A percentile compares a stretch with the other conserved stretches of the same genome.
These are phyloP conservation scores for Xiphophorus birchmanni DNA, from an alignment of 2,797 vertebrate species.

Conservation along the genomic window DNA sequence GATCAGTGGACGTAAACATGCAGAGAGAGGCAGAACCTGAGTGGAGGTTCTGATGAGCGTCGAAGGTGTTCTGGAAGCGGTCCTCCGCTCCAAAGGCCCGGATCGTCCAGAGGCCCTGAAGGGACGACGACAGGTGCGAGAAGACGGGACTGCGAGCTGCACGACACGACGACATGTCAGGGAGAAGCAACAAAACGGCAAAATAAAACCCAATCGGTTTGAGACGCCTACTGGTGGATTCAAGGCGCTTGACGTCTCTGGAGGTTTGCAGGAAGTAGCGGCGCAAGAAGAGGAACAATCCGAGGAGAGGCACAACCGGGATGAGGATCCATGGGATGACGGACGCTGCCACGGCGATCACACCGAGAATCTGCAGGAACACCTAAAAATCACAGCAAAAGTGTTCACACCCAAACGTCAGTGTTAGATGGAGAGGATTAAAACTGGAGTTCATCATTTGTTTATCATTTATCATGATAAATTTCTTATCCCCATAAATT, in stretches of 20 bases:
- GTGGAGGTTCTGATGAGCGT: slow-evolving; percentile 92
- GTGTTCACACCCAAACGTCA: no score
- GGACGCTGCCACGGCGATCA: slow-evolving; percentile 82
- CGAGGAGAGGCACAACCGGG: slow-evolving; percentile 83
- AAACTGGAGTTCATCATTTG: no score
- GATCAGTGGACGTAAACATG: background rate
- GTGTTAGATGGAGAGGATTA: no score
- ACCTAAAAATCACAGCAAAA: slow-evolving; percentile 69
- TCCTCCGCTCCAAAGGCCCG: slow-evolving; percentile 88
- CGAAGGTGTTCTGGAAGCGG: slow-evolving; percentile 89
- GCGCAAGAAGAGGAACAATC: slow-evolving; percentile 82
- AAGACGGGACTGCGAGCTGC: slow-evolving; percentile 93
- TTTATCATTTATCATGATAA: no score
- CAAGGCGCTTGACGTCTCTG: slow-evolving; percentile 89
- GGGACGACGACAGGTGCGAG: slow-evolving; percentile 92
- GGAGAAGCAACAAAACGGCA: background rate
- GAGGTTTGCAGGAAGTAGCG: slow-evolving; percentile 89
- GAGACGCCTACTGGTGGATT: slow-evolving; percentile 86
- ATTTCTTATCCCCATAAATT: no score
- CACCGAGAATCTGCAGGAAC: slow-evolving; percentile 84
- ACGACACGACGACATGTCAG: background rate
- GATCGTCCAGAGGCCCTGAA: slow-evolving; percentile 95
- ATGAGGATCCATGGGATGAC: slow-evolving; percentile 90
- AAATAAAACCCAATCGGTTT: background rate
- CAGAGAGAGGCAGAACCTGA: slow-evolving; percentile 77